Evolutionary conservation across 2,888 invertebrate species (phyloP), one percentile per base, ranked within the genome.

Genomic region (Cephalotes varians): DNA sequence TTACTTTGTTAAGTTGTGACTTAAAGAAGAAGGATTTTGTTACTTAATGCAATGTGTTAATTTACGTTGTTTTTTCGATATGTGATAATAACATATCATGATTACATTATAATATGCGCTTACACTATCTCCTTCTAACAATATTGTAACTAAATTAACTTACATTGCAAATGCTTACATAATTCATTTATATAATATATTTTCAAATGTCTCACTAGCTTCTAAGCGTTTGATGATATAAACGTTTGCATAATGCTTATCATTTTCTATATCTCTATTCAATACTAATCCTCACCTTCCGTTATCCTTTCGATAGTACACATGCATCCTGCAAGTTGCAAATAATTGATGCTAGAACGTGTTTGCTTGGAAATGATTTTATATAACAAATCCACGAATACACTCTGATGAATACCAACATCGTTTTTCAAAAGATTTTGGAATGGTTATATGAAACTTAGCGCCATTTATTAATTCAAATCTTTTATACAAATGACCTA

Each of bases 291-390:
- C 44, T 69, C 25, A 51, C 25, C 34, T 74, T 56, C 44, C 44
- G 37, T 44, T 71, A 71, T 12, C 34, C 12, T 34, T 44, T 69
- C 25, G 34, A 58, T 58, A 71, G 0, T 37, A 12, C 51, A 49
- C 18, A n/a, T 28, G 37, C 71, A 58, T 71, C 77, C 44, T 79
- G 71, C 77, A 77, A 77, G 69, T 31, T 69, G 56, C 18, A 21
- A 76, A 76, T 64, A 64, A n/a, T 65, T 15, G 51, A 58, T 58
- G 44, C 25, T 79, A 79, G 62, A 37, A 44, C 64, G n/a, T 49
- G 49, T 69, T 77, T 77, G 77, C 77, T 79, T 79, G 69, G 56
- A 44, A 44, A 77, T 54, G 44, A 79, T 58, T 58, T 79, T 44
- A 21, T 25, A 12, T 77, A 77, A 77, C 56, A 15, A 69, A 44